phyloP scores from a whole-genome alignment of 30 jellyfish, hydroid and myxozoan genomes.

The Pelagia noctiluca region DNA sequence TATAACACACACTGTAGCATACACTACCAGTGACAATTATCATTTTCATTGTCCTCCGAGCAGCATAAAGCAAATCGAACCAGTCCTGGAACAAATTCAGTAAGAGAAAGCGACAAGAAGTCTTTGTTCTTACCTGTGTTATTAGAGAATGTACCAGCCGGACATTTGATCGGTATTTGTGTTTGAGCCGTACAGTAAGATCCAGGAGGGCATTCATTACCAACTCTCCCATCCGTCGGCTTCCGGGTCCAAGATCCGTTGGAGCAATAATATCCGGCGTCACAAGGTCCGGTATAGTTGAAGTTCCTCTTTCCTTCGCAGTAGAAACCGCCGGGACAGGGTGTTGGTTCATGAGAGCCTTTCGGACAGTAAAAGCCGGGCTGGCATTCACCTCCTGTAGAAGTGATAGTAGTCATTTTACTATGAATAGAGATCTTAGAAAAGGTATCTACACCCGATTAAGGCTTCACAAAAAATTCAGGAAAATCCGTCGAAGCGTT shows the following conservation, averaged over 20 bases:
- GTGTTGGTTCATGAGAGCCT: constrained; percentile 83
- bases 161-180: constrained; percentile 80
- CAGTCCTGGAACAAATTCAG: too few species aligned
- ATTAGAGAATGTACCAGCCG: constrained; percentile 89
- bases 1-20: too few species aligned
- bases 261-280: constrained; percentile 87
- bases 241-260: constrained; percentile 82
- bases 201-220: constrained; percentile 93
- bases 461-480: too few species aligned
- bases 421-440: too few species aligned
- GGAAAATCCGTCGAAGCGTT: too few species aligned
- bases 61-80: too few species aligned
- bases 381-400: constrained; percentile 95
- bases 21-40: too few species aligned
- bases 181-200: constrained; percentile 78
- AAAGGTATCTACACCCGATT: too few species aligned
- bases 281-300: constrained; percentile 86
- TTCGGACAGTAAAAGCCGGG: constrained; percentile 95
- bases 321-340: constrained; percentile 90
- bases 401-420: background rate
- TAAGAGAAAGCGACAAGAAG: too few species aligned
- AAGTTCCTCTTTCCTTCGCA: constrained; percentile 81
- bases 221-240: constrained; percentile 83
- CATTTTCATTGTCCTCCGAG: too few species aligned
- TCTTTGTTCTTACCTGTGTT: constrained; percentile 84